Conservation (phyloP, 2,113 vertebrate genomes). For the Heterotis niloticus region DNA sequence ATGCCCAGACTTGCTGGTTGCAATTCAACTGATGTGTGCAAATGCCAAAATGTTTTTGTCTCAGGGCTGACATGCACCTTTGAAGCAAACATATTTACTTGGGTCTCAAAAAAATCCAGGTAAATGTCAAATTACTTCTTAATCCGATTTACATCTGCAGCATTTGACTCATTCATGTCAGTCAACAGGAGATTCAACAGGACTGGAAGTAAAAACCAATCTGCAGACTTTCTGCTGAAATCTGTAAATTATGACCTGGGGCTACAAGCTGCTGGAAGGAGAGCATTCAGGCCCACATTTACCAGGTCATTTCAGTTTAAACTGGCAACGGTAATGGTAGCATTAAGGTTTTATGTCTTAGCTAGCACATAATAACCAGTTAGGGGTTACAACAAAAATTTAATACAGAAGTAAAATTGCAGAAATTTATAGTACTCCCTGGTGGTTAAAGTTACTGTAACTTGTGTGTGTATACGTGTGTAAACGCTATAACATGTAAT, state of each 20-base stretch:
- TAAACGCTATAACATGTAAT: too few species aligned
- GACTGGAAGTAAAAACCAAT: constrained; percentile 1
- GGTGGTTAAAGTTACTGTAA: too few species aligned
- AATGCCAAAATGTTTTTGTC: too few species aligned
- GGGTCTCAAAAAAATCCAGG: background rate
- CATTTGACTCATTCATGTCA: constrained; percentile 25
- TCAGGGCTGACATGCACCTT: too few species aligned
- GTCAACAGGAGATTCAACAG: background rate
- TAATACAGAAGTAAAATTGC: constrained; percentile 57
- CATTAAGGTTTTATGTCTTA: constrained; percentile 64
- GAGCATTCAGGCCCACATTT: too few species aligned
- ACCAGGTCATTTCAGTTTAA: constrained; percentile 33
- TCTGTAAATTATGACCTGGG: background rate
- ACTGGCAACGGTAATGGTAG: constrained; percentile 42
- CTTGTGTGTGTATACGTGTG: too few species aligned
- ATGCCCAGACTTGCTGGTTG: too few species aligned
- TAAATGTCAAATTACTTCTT: background rate
- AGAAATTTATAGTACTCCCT: constrained; percentile 54
- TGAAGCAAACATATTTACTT: too few species aligned
- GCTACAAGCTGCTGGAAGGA: background rate
- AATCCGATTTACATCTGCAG: background rate
- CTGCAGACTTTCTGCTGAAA: constrained; percentile 20
- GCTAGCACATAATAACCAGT: constrained; percentile 32
- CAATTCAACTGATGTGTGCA: too few species aligned
- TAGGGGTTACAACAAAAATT: constrained; percentile 60